Conservation (phyloP, 2,113 vertebrate genomes). For the zebrafish (Danio rerio) region DNA sequence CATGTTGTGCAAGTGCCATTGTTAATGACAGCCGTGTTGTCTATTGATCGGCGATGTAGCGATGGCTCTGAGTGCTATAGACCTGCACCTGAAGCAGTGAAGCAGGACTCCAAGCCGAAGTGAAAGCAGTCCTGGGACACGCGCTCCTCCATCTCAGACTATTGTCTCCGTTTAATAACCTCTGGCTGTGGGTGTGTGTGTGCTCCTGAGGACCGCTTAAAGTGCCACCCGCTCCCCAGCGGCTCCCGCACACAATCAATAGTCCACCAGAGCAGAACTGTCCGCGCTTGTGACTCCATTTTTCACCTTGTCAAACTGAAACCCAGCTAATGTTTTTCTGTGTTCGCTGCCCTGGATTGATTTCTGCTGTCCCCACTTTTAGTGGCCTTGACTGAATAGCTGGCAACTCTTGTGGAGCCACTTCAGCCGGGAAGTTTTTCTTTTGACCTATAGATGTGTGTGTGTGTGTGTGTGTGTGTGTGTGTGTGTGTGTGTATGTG, state of each 20-base stretch:
- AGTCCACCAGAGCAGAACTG: conserved; percentile 75
- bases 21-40: conserved; percentile 37
- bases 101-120: conserved; percentile 49
- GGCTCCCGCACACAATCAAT: conserved; percentile 71
- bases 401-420: background rate
- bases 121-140: conserved; percentile 60
- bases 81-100: conserved; percentile 35
- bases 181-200: conserved; percentile 56
- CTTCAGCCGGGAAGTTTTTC: background rate
- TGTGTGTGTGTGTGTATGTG: too few species aligned
- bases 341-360: conserved; percentile 63
- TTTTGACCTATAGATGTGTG: background rate
- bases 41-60: conserved; percentile 56
- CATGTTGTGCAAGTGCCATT: conserved; percentile 26
- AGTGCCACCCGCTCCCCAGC: conserved; percentile 65
- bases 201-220: conserved; percentile 63
- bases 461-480: background rate
- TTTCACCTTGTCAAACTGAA: conserved; percentile 77
- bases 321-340: conserved; percentile 70
- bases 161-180: conserved; percentile 71
- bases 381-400: background rate
- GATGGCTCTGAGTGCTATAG: conserved; percentile 2
- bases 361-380: conserved; percentile 67
- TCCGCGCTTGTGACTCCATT: conserved; percentile 64
- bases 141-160: conserved; percentile 53